Conservation (phyloP, 2,113 vertebrate species). For the Sapajus apella region DNA sequence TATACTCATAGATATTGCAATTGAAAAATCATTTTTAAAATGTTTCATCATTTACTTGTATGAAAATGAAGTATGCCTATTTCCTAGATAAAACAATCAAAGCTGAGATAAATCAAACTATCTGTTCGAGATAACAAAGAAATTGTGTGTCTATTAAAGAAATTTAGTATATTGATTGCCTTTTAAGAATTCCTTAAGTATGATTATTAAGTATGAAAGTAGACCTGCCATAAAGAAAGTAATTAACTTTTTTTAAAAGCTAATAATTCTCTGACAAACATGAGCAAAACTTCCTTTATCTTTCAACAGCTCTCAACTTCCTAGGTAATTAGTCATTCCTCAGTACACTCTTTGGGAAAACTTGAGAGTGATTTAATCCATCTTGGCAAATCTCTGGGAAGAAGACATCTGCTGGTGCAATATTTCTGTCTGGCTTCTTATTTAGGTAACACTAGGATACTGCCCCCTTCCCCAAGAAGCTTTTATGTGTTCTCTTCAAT, state of each 20-base stretch:
- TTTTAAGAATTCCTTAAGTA: not conserved
- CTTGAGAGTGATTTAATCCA: not conserved
- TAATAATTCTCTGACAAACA: not conserved
- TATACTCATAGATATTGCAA: not conserved
- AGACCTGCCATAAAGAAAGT: not conserved
- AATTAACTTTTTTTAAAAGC: not conserved
- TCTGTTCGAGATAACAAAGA: not conserved
- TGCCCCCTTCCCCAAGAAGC: not conserved
- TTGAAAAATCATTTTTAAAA: not conserved
- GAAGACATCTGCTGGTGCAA: not conserved
- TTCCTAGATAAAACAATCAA: not conserved
- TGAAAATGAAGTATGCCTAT: not conserved
- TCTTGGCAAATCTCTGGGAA: constrained; percentile 13
- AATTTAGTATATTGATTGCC: not conserved
- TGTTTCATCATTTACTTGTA: not conserved
- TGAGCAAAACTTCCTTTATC: not conserved
- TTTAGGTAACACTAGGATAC: not conserved
- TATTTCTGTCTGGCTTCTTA: not conserved
- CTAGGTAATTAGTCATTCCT: constrained; percentile 11
- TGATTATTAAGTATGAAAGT: not conserved
- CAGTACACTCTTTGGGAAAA: not conserved
- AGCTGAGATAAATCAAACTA: not conserved
- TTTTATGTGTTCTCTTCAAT: not conserved
- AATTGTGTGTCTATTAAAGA: not conserved
- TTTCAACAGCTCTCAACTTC: constrained; percentile 32